Evolutionary conservation across 2,113 vertebrate species (phyloP).

Genomic region (Sporophila hypoxantha): DNA sequence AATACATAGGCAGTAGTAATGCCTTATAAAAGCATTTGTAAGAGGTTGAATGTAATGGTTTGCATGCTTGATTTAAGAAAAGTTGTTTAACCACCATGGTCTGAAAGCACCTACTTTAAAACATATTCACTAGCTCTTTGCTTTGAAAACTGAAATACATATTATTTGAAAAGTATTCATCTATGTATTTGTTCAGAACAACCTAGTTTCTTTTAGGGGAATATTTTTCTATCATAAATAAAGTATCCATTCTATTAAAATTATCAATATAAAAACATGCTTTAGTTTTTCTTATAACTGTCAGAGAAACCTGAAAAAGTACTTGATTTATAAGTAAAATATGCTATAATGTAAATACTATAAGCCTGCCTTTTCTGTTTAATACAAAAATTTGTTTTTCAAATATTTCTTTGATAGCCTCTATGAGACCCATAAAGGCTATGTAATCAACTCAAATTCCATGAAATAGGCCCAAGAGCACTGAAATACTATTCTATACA

Average conservation of each 20-base stretch:
- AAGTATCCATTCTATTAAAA: background rate
- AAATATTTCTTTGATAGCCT: background rate
- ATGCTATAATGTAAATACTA: background rate
- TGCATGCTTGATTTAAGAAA: background rate
- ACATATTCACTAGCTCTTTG: background rate
- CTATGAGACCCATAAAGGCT: background rate
- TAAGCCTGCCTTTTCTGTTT: background rate
- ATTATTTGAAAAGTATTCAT: background rate
- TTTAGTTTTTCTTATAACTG: background rate
- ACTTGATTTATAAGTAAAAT: background rate
- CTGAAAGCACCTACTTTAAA: background rate
- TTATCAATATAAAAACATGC: background rate
- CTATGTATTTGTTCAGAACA: background rate
- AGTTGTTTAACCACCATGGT: background rate
- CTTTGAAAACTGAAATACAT: background rate
- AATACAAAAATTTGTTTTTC: background rate
- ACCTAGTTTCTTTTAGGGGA: background rate
- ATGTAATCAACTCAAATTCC: background rate
- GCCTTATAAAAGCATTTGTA: background rate
- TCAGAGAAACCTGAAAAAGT: background rate
- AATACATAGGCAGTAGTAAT: background rate
- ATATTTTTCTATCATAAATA: background rate
- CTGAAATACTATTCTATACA: background rate
- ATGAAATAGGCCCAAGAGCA: background rate
- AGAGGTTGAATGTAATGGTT: background rate